Base-by-base conservation (phyloP, 2,797 vertebrate species). In the Brotula barbata region DNA sequence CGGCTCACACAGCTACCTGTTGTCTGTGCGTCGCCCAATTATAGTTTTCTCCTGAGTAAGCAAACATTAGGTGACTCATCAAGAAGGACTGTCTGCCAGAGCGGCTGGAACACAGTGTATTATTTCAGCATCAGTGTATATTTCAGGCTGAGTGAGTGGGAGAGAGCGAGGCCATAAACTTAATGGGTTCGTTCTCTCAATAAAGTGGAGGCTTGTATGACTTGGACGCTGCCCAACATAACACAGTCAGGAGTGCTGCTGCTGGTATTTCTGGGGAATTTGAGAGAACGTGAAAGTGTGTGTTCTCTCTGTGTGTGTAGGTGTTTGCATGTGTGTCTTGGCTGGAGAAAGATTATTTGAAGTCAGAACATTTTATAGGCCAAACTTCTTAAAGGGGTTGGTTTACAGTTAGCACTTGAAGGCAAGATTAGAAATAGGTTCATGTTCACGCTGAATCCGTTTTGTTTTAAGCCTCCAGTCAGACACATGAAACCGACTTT, bases 51-150 rank as follows among this genome's bases (percentile, higher is more conserved):
- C 78, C 80, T 76, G 80, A 85, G 69, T 81, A 80, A 87, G 83
- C 84, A 57, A 68, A 50, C 81, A 88, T 85, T 83, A 86, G 78
- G 71, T 88, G 87, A 89, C 78, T 89, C 85, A 85, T 85, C 84
- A 78, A 46, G 69, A 81, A 54, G 45, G 25, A 53, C 73, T 3
- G 64, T 63, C 68, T 81, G 80, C 81, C 72, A 69, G 60, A 51
- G 60, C 64, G 72, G 65, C 81, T 82, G 66, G 69, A 79, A 74
- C 41, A 36, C 53, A 75, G 74, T 71, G 66, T 82, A 80, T 87
- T 84, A 87, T 84, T 85, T 73, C 73, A 84, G 80, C 80, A 82
- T 86, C 72, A 80, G 73, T 81, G 63, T 81, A 64, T 78, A 76
- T 88, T 86, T 87, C 80, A 81, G 78, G 58, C 60, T 34, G 60